Evolutionary conservation across 2,797 vertebrate genomes (phyloP).

Genomic region (Acrossocheilus fasciatus): DNA sequence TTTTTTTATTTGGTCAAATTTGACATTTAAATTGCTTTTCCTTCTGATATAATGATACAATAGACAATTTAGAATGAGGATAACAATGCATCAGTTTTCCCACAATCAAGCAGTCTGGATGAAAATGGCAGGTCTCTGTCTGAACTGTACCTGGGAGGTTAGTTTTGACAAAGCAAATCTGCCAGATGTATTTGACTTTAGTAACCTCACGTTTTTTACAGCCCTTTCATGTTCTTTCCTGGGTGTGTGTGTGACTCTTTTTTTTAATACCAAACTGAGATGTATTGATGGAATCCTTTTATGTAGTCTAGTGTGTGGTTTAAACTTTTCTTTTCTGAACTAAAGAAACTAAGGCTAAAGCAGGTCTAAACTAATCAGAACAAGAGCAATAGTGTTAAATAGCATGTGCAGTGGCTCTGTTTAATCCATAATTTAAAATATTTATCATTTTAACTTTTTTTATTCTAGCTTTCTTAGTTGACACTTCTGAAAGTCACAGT

Average conservation of each 20-base stretch:
- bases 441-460: background rate
- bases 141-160: background rate
- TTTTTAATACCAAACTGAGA: background rate
- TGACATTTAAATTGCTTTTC: conserved; percentile 19
- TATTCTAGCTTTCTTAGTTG: background rate
- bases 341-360: background rate
- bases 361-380: background rate
- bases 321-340: background rate
- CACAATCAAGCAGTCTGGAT: background rate
- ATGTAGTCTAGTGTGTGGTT: background rate
- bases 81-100: conserved; percentile 2
- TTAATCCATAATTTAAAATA: background rate
- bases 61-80: background rate
- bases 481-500: background rate
- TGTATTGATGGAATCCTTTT: background rate
- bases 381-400: background rate
- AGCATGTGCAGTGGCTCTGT: background rate
- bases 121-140: background rate
- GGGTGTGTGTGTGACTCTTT: background rate
- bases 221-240: background rate
- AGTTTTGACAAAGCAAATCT: conserved; percentile 30
- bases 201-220: conserved; percentile 25
- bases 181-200: conserved; percentile 31
- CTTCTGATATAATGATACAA: background rate
- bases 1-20: background rate